phyloP scores from a whole-genome alignment of 2,113 vertebrate species.

The Chloropsis cyanopogon region DNA sequence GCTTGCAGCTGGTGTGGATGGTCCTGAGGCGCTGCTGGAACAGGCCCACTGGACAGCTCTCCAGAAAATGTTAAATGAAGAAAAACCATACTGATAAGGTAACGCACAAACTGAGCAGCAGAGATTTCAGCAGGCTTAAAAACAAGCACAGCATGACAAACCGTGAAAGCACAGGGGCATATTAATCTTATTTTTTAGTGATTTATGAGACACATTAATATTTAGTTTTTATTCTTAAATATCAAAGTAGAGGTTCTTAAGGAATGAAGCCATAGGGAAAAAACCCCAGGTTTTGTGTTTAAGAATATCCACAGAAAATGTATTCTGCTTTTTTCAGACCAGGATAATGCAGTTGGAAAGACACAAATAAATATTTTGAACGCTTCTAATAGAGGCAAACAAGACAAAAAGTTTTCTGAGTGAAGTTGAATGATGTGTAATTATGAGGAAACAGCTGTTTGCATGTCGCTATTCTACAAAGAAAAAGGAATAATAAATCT shows the following conservation, averaged over 20 bases:
- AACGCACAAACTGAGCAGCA: not conserved
- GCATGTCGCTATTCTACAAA: not conserved
- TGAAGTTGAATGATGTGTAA: not conserved
- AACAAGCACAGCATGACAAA: not conserved
- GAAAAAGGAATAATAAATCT: not conserved
- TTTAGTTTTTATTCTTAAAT: not conserved
- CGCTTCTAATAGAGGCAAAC: not conserved
- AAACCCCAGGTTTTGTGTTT: not conserved
- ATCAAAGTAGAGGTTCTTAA: not conserved
- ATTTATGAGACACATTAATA: not conserved
- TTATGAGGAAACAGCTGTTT: not conserved
- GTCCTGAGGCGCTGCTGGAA: not conserved
- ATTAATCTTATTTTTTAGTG: not conserved
- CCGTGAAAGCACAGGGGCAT: not conserved
- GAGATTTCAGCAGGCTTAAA: not conserved
- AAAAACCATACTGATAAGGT: not conserved
- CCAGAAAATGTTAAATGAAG: not conserved
- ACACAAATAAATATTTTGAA: not conserved
- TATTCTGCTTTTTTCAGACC: not conserved
- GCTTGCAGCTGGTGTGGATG: not conserved
- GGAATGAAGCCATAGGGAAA: not conserved
- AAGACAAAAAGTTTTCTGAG: not conserved
- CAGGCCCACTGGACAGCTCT: not conserved
- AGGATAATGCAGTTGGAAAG: not conserved
- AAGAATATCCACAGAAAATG: not conserved